A percentile compares a stretch with the other conserved stretches of the same genome.
phyloP scores from a whole-genome alignment of 2,113 vertebrate genomes.

The Embiotoca jacksoni region DNA sequence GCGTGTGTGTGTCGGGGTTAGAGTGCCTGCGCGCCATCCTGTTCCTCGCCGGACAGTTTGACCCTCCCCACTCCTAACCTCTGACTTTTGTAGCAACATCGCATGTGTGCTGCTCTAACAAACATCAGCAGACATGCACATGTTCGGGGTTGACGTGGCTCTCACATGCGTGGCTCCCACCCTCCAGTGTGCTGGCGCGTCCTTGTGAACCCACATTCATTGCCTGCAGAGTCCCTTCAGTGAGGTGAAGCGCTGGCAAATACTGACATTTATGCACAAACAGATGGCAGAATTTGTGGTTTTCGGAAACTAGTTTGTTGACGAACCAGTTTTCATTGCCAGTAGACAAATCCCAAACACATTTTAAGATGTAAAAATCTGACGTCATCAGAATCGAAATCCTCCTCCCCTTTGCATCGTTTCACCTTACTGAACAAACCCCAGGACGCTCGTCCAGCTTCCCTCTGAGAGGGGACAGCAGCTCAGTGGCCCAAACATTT shows the following conservation, averaged over 20 bases:
- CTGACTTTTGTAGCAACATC: constrained; percentile 52
- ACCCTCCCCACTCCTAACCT: constrained; percentile 48
- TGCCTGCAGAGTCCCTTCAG: constrained; percentile 41
- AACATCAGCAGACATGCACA: constrained; percentile 41
- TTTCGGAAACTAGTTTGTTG: no score
- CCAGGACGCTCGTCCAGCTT: constrained; percentile 33
- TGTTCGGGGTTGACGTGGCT: constrained; percentile 56
- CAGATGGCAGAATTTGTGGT: neutral
- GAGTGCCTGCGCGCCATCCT: no score
- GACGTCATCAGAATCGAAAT: neutral
- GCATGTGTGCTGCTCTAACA: constrained; percentile 71
- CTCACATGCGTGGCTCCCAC: constrained; percentile 67
- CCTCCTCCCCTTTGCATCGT: neutral
- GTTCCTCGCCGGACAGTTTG: constrained; percentile 49
- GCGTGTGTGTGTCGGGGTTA: neutral
- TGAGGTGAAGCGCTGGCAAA: constrained; percentile 43
- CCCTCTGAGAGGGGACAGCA: constrained; percentile 50
- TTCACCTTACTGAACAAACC: constrained; percentile 54
- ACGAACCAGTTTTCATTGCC: neutral
- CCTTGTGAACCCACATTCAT: constrained; percentile 77
- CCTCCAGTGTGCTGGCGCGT: constrained; percentile 77
- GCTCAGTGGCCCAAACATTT: constrained; percentile 68
- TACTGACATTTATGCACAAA: neutral
- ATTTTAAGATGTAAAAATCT: neutral
- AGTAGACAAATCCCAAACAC: neutral